phyloP scores from a whole-genome alignment of 2,888 invertebrate genomes.

The Drosophila gaucha region DNA sequence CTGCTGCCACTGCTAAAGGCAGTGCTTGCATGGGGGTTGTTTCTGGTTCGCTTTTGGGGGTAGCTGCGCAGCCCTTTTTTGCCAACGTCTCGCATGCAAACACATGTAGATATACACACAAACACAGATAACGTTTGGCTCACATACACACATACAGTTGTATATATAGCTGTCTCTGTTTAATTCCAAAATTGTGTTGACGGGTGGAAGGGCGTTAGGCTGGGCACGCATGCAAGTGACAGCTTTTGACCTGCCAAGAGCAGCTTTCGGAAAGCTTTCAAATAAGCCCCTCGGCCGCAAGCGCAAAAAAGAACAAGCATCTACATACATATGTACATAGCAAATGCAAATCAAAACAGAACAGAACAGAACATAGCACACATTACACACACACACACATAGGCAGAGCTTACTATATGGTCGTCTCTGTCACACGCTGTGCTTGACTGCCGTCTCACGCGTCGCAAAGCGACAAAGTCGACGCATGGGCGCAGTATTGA shows the following conservation, averaged over 20 bases:
- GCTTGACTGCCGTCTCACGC: conserved; percentile 26
- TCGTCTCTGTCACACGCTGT: conserved; percentile 45
- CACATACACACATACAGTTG: background rate
- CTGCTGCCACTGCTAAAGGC: conserved; percentile 1
- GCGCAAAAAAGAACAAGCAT: background rate
- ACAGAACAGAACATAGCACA: conserved; percentile 3
- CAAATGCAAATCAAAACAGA: conserved; percentile 8
- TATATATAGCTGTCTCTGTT: conserved; percentile 33
- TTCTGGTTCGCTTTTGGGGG: conserved; percentile 50
- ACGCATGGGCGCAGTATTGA: conserved; percentile 82
- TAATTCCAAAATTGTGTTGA: background rate
- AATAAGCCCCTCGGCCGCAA: conserved; percentile 5
- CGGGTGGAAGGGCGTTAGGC: conserved; percentile 39
- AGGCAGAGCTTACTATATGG: conserved; percentile 23
- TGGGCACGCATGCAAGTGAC: conserved; percentile 56
- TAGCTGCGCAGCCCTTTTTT: conserved; percentile 56
- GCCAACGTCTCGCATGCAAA: conserved; percentile 14
- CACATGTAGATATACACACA: background rate
- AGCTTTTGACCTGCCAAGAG: conserved; percentile 46
- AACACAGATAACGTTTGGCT: background rate
- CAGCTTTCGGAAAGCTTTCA: conserved; percentile 43
- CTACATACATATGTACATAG: background rate
- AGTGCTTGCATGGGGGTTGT: conserved; percentile 47
- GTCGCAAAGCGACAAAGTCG: conserved; percentile 54
- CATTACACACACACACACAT: conserved; percentile 1